Percentiles rank a stretch among this genome's conserved stretches.
Evolutionary conservation across 2,888 invertebrate genomes (phyloP).

Genomic region (Julus scandinavius): DNA sequence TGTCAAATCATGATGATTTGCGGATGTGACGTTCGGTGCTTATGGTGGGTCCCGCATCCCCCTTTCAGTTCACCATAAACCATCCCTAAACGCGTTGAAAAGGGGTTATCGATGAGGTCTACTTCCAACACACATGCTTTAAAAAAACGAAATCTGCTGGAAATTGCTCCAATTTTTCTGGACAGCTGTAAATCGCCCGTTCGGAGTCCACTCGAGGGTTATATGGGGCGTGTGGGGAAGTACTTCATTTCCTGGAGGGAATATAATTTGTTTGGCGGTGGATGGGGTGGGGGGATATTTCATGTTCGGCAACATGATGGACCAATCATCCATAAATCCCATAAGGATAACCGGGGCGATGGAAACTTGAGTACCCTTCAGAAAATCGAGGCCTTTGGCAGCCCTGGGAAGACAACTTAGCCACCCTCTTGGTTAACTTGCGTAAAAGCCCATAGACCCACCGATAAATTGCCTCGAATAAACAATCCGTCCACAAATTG

Average conservation of each 20-base stretch:
- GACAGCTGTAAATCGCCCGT: conserved; percentile 37
- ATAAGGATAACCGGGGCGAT: conserved; percentile 37
- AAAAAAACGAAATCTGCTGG: conserved; percentile 23
- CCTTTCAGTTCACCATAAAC: background rate
- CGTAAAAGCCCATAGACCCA: conserved; percentile 7
- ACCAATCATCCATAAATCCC: conserved; percentile 40
- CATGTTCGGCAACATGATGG: conserved; percentile 36
- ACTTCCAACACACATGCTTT: background rate
- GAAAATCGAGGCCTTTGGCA: background rate
- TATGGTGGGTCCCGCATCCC: background rate
- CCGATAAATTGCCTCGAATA: conserved; percentile 36
- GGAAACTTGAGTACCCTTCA: conserved; percentile 41
- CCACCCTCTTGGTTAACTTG: background rate
- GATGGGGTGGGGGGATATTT: background rate
- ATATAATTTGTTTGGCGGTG: background rate
- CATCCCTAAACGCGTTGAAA: background rate
- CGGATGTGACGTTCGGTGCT: background rate
- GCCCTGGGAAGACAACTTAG: background rate
- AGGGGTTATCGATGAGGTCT: conserved; percentile 37
- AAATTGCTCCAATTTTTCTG: conserved; percentile 23
- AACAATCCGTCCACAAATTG: conserved; percentile 46
- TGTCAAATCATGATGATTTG: background rate
- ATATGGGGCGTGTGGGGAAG: conserved; percentile 4
- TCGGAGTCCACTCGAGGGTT: conserved; percentile 14
- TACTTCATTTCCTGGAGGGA: conserved; percentile 41